Conservation (phyloP, 2,888 invertebrate species). For the Lutraria lutraria region DNA sequence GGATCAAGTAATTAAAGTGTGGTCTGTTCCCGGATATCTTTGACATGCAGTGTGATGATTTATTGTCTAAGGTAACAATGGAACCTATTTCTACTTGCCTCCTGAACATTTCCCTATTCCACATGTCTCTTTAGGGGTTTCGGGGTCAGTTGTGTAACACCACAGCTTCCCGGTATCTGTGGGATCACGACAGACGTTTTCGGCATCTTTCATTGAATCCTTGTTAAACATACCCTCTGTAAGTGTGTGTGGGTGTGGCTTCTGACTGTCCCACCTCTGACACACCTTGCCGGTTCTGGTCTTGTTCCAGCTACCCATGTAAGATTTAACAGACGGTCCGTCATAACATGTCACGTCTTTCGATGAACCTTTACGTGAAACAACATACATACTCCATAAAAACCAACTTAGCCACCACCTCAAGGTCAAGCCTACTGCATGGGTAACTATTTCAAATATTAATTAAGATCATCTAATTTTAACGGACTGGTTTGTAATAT, state of each 20-base stretch:
- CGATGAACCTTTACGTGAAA: neutral
- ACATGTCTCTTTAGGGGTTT: constrained; percentile 31
- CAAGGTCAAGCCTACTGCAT: too few relatives aligned
- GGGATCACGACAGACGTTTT: neutral
- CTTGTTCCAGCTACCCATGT: neutral
- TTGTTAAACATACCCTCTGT: neutral
- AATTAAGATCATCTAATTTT: too few relatives aligned
- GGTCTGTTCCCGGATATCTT: too few relatives aligned
- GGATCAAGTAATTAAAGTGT: too few relatives aligned
- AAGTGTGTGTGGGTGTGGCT: neutral
- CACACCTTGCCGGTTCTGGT: neutral
- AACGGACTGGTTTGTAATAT: too few relatives aligned
- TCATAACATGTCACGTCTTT: neutral
- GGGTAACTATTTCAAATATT: too few relatives aligned
- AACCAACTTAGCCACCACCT: too few relatives aligned
- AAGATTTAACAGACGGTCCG: neutral
- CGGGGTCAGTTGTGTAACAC: constrained; percentile 45
- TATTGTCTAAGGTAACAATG: neutral
- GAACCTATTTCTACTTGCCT: neutral
- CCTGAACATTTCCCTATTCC: constrained; percentile 33
- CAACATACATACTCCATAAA: too few relatives aligned
- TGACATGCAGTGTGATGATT: too few relatives aligned
- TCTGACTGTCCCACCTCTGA: constrained; percentile 1
- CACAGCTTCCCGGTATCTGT: constrained; percentile 36
- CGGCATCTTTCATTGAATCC: neutral